Conservation (phyloP, 2,888 invertebrate species). For the Caenorhabditis afra region DNA sequence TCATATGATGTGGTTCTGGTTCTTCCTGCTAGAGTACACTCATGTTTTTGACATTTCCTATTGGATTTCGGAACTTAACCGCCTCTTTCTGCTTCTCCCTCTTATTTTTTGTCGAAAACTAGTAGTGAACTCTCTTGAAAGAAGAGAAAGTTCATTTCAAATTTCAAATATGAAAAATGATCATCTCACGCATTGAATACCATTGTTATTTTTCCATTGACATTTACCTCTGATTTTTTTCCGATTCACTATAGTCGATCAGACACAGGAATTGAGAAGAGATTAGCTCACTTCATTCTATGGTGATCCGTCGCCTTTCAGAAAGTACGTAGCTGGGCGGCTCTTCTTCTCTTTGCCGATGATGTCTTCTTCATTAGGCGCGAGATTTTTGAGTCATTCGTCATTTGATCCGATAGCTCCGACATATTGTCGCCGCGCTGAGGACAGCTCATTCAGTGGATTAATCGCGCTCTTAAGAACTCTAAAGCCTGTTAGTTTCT, state of each 20-base stretch:
- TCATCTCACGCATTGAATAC: too few species aligned
- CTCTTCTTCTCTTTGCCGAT: conserved; percentile 21
- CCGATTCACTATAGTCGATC: not conserved
- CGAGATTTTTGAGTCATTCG: conserved; percentile 44
- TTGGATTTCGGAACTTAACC: conserved; percentile 37
- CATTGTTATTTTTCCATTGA: too few species aligned
- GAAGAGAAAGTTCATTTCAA: too few species aligned
- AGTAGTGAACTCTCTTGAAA: too few species aligned
- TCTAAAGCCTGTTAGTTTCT: conserved; percentile 2
- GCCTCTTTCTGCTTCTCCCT: not conserved
- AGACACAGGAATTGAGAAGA: conserved; percentile 12
- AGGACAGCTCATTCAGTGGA: conserved; percentile 47
- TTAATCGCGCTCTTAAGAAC: conserved; percentile 39
- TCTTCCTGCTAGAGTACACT: conserved; percentile 44
- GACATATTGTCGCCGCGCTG: conserved; percentile 10
- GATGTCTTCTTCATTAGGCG: conserved; percentile 39
- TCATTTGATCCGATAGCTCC: conserved; percentile 44
- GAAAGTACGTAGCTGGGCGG: conserved; percentile 13
- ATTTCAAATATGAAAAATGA: too few species aligned
- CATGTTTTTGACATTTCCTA: conserved; percentile 37
- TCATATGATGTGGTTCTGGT: conserved; percentile 33
- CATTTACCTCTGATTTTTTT: not conserved
- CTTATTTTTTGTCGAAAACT: not conserved
- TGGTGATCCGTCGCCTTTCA: conserved; percentile 19
- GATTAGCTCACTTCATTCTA: conserved; percentile 8